Conservation (phyloP, 2,797 vertebrate genomes). For the Dendrocincla fuliginosa region DNA sequence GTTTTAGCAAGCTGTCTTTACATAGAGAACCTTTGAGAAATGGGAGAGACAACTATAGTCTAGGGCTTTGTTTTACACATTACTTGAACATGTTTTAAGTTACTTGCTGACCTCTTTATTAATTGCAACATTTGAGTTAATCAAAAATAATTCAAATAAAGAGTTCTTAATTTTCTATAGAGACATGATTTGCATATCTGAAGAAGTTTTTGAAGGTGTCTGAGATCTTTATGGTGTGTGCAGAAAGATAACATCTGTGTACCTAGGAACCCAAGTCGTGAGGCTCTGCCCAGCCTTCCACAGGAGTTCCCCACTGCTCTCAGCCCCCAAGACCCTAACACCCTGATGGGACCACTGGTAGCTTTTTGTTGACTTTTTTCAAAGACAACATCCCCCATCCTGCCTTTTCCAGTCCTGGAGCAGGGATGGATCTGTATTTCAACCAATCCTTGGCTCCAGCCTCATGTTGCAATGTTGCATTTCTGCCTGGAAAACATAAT, state of each 20-base stretch:
- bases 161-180: background rate
- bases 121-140: background rate
- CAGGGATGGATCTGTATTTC: background rate
- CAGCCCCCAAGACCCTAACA: background rate
- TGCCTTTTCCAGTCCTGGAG: background rate
- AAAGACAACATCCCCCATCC: rapidly evolving
- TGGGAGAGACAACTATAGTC: background rate
- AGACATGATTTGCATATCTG: background rate
- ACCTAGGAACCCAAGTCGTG: background rate
- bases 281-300: background rate
- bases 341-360: rapidly evolving
- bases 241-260: background rate
- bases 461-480: background rate
- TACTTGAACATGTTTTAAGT: background rate
- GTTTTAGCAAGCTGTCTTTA: background rate
- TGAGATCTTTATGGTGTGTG: background rate
- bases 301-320: background rate
- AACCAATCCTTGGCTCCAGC: background rate
- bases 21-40: background rate
- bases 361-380: background rate
- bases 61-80: background rate
- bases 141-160: background rate
- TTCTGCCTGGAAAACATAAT: background rate
- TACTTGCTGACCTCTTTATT: background rate
- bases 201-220: background rate